Conservation (phyloP, 1,140 invertebrate genomes). For the Bemisia tabaci region DNA sequence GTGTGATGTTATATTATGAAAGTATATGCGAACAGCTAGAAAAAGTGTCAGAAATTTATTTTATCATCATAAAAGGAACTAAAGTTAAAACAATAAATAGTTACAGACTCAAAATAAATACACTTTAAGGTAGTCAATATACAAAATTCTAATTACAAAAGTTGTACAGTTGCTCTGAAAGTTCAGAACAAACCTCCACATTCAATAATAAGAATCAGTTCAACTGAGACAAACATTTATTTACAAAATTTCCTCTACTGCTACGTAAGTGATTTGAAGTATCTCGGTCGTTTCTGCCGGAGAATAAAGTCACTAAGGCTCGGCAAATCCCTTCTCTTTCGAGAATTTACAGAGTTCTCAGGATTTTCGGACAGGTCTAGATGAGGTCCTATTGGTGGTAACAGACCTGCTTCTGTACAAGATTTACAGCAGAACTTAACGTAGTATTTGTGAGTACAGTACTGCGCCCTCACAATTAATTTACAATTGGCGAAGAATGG, state of each 20-base stretch:
- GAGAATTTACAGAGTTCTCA: not conserved
- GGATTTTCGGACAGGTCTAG: not conserved
- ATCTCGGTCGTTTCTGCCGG: not conserved
- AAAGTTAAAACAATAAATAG: not conserved
- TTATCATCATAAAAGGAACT: not conserved
- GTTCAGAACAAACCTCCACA: no score
- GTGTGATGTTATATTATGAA: no score
- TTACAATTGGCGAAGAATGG: constrained; percentile 77
- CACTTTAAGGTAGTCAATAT: not conserved
- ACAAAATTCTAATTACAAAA: not conserved
- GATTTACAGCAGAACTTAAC: constrained; percentile 85
- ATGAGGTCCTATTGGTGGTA: constrained; percentile 31
- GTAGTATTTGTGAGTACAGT: constrained; percentile 77
- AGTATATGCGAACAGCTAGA: no score
- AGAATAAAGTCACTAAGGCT: not conserved
- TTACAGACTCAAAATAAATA: not conserved
- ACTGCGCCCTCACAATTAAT: constrained; percentile 65
- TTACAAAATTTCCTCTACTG: not conserved
- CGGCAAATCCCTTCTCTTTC: not conserved
- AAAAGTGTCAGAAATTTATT: not conserved
- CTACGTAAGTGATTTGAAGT: not conserved
- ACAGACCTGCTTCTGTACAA: constrained; percentile 68
- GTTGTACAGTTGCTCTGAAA: not conserved
- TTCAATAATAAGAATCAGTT: not conserved
- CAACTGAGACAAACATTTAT: not conserved